phyloP scores from a whole-genome alignment of 92 coral and sea anemone species.

The Phymanthus crucifer region DNA sequence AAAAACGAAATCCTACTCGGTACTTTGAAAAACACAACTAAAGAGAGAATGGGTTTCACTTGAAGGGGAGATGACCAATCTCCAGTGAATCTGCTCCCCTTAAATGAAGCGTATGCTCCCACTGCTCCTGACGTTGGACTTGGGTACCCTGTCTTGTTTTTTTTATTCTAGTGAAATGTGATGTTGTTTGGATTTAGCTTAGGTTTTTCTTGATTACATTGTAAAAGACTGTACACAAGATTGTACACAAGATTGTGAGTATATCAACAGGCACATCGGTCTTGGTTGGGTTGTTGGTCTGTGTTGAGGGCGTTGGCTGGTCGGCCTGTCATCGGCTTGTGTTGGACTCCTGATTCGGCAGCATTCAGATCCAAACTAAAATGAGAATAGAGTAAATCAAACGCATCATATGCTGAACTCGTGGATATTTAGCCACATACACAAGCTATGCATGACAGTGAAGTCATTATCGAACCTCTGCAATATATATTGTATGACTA shows the following conservation, averaged over 20 bases:
- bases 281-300: conserved; percentile 95
- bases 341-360: conserved; percentile 98
- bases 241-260: conserved; percentile 13
- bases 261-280: conserved; percentile 77
- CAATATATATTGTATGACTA: too few species aligned
- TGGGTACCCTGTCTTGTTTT: not conserved
- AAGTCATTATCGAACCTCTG: too few species aligned
- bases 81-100: not conserved
- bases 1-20: not conserved
- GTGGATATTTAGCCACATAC: too few species aligned
- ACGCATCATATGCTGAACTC: too few species aligned
- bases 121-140: not conserved
- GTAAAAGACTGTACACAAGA: conserved; percentile 66
- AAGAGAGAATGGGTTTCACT: not conserved
- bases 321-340: conserved; percentile 96
- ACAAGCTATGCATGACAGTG: too few species aligned
- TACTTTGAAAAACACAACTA: not conserved
- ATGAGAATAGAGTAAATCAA: too few species aligned
- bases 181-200: conserved; percentile 10
- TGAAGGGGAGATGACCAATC: not conserved
- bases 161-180: not conserved
- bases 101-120: not conserved
- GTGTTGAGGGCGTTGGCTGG: conserved; percentile 92
- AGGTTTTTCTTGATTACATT: conserved; percentile 24
- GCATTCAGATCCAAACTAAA: conserved; percentile 96